A percentile compares a stretch with the other conserved stretches of the same genome.
phyloP scores from a whole-genome alignment of 2,888 invertebrate genomes.

The Campaea margaritaria region DNA sequence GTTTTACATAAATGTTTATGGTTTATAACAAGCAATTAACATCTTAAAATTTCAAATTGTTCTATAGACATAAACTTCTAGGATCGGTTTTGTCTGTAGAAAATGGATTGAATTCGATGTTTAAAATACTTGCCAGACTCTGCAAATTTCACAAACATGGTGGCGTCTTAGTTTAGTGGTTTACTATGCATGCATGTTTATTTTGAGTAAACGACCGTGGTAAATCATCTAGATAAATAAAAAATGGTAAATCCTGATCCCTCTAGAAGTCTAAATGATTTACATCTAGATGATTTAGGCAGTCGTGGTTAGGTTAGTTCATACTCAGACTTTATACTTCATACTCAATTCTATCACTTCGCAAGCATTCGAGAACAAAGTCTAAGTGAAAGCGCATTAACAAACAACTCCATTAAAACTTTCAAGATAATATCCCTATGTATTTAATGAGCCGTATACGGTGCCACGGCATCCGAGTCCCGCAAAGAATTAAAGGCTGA shows the following conservation, averaged over 20 bases:
- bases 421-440: constrained; percentile 58
- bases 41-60: neutral
- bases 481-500: constrained; percentile 63
- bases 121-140: no score
- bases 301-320: no score
- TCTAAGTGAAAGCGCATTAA: constrained; percentile 34
- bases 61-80: neutral
- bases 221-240: no score
- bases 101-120: no score
- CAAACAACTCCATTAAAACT: constrained; percentile 45
- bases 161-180: no score
- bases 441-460: constrained; percentile 61
- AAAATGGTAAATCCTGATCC: no score
- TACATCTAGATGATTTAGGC: no score
- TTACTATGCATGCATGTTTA: no score
- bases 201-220: no score
- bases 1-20: neutral
- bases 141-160: no score
- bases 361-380: constrained; percentile 11
- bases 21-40: neutral
- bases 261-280: no score
- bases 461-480: constrained; percentile 54
- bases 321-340: no score
- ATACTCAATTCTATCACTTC: neutral
- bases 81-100: neutral